Percentiles rank a stretch among this genome's conserved stretches.
Conservation (phyloP, 2,888 invertebrate genomes). For the Corythucha ciliata region DNA sequence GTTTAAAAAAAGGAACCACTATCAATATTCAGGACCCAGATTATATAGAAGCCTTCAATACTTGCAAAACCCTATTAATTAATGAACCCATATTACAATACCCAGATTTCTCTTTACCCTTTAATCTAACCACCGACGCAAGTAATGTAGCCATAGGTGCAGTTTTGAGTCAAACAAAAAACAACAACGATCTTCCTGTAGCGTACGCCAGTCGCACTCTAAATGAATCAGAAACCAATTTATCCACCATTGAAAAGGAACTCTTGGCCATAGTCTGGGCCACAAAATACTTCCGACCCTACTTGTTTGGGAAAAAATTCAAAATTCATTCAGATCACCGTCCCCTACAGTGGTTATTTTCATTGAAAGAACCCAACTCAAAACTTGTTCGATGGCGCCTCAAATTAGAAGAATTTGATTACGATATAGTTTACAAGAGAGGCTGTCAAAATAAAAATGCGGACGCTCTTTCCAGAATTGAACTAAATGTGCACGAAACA, state of each 20-base stretch:
- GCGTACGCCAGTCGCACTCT: constrained; percentile 38
- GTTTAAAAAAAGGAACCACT: constrained; percentile 17
- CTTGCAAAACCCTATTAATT: constrained; percentile 14
- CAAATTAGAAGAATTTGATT: constrained; percentile 38
- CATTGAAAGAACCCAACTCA: constrained; percentile 36
- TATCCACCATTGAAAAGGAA: constrained; percentile 37
- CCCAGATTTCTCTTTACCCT: constrained; percentile 29
- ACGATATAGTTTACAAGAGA: constrained; percentile 32
- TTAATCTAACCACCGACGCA: constrained; percentile 27
- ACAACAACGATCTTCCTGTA: constrained; percentile 39
- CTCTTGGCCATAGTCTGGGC: constrained; percentile 38
- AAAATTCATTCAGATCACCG: constrained; percentile 33
- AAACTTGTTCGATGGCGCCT: constrained; percentile 38
- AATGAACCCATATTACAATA: constrained; percentile 22
- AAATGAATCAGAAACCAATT: constrained; percentile 36
- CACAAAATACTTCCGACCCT: constrained; percentile 37
- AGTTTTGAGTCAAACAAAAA: constrained; percentile 34
- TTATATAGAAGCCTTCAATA: constrained; percentile 13
- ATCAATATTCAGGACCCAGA: constrained; percentile 28
- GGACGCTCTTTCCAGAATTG: constrained; percentile 6
- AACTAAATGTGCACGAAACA: background rate
- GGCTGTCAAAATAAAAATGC: constrained; percentile 1
- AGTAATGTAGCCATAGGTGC: constrained; percentile 37
- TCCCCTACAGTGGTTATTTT: constrained; percentile 18
- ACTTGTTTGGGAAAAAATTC: constrained; percentile 28